These are phyloP conservation scores for Chrysotoxum bicinctum DNA, from an alignment of 2,888 invertebrate species.

Conservation along the genomic window DNA sequence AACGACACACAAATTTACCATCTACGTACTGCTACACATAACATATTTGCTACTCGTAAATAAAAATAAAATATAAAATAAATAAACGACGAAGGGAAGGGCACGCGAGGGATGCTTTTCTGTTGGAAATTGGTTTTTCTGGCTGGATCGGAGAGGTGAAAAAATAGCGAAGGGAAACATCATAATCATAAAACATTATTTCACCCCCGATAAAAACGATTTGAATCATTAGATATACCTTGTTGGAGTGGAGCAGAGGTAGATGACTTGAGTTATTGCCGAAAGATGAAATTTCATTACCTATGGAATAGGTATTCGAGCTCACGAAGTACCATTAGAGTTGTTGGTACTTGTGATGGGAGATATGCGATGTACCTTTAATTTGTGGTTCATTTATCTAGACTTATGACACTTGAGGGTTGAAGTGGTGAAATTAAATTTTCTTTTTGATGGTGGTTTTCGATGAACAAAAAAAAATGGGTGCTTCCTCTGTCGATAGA, in stretches of 20 bases:
- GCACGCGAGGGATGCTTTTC: slow-evolving; percentile 30
- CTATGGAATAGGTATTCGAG: not conserved
- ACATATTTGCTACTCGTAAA: slow-evolving; percentile 58
- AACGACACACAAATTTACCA: slow-evolving; percentile 8
- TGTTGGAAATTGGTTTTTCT: slow-evolving; percentile 28
- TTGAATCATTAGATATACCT: slow-evolving; percentile 50
- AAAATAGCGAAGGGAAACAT: slow-evolving; percentile 2
- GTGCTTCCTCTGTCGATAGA: not conserved
- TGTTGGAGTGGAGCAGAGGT: slow-evolving; percentile 13
- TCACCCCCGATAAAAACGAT: slow-evolving; percentile 57
- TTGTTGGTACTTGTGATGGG: not conserved
- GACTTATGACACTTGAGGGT: slow-evolving; percentile 21
- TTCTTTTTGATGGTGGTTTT: not conserved
- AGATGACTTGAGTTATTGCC: slow-evolving; percentile 54
- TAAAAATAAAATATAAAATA: slow-evolving; percentile 38
- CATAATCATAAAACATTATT: slow-evolving; percentile 64
- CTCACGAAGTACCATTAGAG: not conserved
- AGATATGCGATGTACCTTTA: slow-evolving; percentile 17
- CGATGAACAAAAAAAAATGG: no score
- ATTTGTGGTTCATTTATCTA: slow-evolving; percentile 12
- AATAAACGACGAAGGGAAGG: not conserved
- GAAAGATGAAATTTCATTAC: slow-evolving; percentile 63
- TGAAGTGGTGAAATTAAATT: slow-evolving; percentile 8
- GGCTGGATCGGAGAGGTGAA: not conserved
- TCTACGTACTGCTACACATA: not conserved